Evolutionary conservation across 1,140 invertebrate genomes (phyloP), one percentile per base, ranked within the genome.

Genomic region (Penaeus chinensis): DNA sequence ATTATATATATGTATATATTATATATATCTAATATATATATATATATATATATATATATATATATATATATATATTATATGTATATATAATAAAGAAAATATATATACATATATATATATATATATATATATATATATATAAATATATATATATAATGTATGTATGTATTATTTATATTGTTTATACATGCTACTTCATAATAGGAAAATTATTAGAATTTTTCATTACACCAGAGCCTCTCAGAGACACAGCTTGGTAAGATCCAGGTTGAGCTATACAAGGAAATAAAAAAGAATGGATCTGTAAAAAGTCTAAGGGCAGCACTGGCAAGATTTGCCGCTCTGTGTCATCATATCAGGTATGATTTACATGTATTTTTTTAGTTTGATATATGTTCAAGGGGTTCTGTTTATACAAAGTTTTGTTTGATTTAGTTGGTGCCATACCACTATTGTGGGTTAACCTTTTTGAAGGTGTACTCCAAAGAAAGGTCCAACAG

Each of bases 251-350:
- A 95, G 91, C 93, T 96, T 19, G 93, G 94, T 24, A 94, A 96
- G 91, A 93, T 97, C 79, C 94, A 96, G 90, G 94, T 96, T 90
- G 96, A 96, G 91, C 92, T 97, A n/a, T 96, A 95, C 91, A 95
- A 95, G 90, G 96, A 96, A 78, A 96, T 97, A 60, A 96, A 96
- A 91, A 95, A 95, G 90, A 96, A 96, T 92, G 95, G 95, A 22
- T 92, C 94, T 80, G 93, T 93, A 8, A 93, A 95, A 84, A 94
- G 94, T 62, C 91, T 97, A 32, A 93, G 95, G 90, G 95, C 95
- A 80, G 96, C 96, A 66, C 92, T 97, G 0, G 95, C 94, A 92
- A 93, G 96, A 89, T 97, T 97, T 93, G 95, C 95, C 8, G 93
- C 96, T 87, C 93, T 96, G 74, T 95, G 93, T 90, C 93, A 93